Evolutionary conservation across 2,797 vertebrate species (phyloP).

Genomic region (Tympanoctomys barrerae): DNA sequence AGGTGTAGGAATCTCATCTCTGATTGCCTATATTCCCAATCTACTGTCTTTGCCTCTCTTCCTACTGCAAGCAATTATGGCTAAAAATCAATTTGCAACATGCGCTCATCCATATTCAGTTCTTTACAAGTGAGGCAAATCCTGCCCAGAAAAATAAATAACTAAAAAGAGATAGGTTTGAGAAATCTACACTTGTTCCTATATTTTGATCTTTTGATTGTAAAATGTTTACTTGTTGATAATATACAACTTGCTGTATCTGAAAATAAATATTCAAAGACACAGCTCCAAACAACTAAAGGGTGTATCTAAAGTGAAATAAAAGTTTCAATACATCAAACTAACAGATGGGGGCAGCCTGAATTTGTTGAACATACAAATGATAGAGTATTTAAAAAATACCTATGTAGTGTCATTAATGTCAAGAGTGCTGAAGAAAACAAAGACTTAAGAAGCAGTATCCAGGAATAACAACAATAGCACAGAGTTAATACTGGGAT

Average conservation of each 20-base stretch:
- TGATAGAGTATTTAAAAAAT: not conserved
- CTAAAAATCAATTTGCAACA: conserved; percentile 72
- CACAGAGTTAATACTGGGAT: not conserved
- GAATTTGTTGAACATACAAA: not conserved
- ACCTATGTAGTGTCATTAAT: not conserved
- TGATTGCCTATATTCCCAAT: conserved; percentile 76
- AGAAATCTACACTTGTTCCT: conserved; percentile 59
- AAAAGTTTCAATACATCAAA: not conserved
- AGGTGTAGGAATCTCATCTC: conserved; percentile 80
- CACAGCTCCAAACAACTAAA: not conserved
- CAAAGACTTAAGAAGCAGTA: not conserved
- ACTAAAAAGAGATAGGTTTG: conserved; percentile 60
- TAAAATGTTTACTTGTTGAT: conserved; percentile 74
- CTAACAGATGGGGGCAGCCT: not conserved
- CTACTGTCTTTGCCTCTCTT: conserved; percentile 70
- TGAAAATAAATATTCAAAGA: conserved; percentile 71
- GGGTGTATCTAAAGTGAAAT: not conserved
- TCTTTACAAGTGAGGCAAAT: conserved; percentile 66
- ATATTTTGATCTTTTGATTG: conserved; percentile 68
- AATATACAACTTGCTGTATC: conserved; percentile 57
- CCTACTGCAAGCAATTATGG: conserved; percentile 64
- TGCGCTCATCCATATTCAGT: conserved; percentile 80
- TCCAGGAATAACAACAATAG: not conserved
- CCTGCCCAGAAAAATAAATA: conserved; percentile 58
- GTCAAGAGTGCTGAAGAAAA: not conserved